Base-by-base conservation (phyloP, 2,113 vertebrate genomes). In the Tragelaphus strepsiceros region DNA sequence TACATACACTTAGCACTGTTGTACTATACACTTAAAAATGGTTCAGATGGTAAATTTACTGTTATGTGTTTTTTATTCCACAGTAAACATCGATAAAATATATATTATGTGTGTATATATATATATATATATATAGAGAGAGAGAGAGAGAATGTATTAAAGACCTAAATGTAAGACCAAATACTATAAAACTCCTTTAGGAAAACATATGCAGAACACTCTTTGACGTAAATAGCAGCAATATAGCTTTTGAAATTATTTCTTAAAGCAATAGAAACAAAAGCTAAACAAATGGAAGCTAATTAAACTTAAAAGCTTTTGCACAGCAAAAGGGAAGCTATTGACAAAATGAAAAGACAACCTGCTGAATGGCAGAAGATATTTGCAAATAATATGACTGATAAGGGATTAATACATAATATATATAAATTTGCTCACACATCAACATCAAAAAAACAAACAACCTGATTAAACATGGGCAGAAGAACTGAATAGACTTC, bases 371-470 rank as follows among this genome's bases (percentile, higher is more conserved):
- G 49, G 26, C 8, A 82, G 80, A 13, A 53, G 30, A 21, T 82
- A n/a, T 53, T 53, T 82, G 17, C 49, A 82, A 82, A 53, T 53
- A 11, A 82, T 22, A 22, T 53, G 30, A 53, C 49, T 13, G 49
- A 82, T 21, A 82, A 21, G 30, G 16, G 49, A 82, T 53, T 82
- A 53, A 53, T n/a, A n/a, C 0, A 0, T 21, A 21, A 82, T 6
- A 82, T 53, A n/a, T 7, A 82, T n/a, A 13, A n/a, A 53, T 21
- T 21, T 53, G 28, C 17, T 82, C 17, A 22, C 53, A n/a, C 17
- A 82, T 53, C 78, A 51, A 53, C 30, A 81, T 81, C 16, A 53
- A 53, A 53, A 81, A 53, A 51, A 32, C 13, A 51, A 51, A 32
- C 26, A 32, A 49, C 15, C 4, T 49, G 30, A 81, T 53, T 11